Percentiles rank a stretch among this genome's conserved stretches.
Evolutionary conservation across 1,140 invertebrate species (phyloP).

Genomic region (Drosophila murphyi): DNA sequence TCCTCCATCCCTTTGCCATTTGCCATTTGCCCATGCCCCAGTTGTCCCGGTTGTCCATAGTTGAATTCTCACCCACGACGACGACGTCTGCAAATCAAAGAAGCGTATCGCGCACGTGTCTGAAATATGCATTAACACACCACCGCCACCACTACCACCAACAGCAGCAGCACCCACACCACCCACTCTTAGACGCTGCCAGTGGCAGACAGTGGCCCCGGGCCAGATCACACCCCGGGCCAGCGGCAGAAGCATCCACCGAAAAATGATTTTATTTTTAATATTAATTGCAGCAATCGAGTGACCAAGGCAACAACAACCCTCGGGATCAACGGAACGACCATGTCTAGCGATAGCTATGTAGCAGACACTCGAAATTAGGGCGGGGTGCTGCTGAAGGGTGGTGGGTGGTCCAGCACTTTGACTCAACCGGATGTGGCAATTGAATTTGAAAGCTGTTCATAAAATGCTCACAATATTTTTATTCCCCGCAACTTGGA

Average conservation of each 20-base stretch:
- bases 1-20: constrained; percentile 5
- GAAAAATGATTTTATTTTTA: constrained; percentile 74
- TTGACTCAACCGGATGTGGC: constrained; percentile 60
- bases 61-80: constrained; percentile 9
- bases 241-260: constrained; percentile 41
- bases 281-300: constrained; percentile 82
- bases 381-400: constrained; percentile 6
- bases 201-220: constrained; percentile 10
- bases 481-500: constrained; percentile 29
- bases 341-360: constrained; percentile 14
- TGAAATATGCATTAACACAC: constrained; percentile 82
- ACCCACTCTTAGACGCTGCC: constrained; percentile 4
- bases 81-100: constrained; percentile 68
- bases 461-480: constrained; percentile 57
- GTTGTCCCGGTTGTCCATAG: constrained; percentile 28
- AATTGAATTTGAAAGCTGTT: constrained; percentile 68
- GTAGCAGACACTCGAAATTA: constrained; percentile 32
- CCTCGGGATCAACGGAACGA: constrained; percentile 44
- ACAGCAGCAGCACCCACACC: constrained; percentile 29
- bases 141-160: constrained; percentile 41
- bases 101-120: constrained; percentile 78
- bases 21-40: not conserved
- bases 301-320: constrained; percentile 76
- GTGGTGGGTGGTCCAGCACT: constrained; percentile 12
- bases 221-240: constrained; percentile 39